Evolutionary conservation across 2,113 vertebrate genomes (phyloP), one percentile per base, ranked within the genome.

Genomic region (Seriola aureovittata): DNA sequence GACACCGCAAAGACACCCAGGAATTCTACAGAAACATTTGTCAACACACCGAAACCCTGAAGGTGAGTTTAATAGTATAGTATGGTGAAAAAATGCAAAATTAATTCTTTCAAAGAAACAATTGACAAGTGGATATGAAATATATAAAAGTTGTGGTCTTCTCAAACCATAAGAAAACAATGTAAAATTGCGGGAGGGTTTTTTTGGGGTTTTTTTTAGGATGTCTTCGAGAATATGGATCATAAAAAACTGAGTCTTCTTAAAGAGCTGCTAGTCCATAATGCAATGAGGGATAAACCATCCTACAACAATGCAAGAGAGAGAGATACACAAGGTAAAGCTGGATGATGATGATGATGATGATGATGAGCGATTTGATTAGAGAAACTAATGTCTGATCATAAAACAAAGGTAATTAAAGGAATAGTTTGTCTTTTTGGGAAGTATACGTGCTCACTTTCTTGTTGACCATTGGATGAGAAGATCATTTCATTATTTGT

Each of bases 21-120:
- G 92, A 94, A 75, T 98, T 99, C 89, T 97, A 97, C 84, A 93
- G 81, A 1, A 93, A 95, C 3, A 93, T 97, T 73, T 94, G 92
- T 55, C 95, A 96, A 82, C 95, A 93, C 19, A 86, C 96, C 6
- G 96, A 95, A 60, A 87, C 88, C 1, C 88, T 99, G 2, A 62
- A 80, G 96, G 97, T 99, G 71, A 94, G 93, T 71, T 64, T 70
- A 29, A 29, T 29, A 29, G 29, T 29, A 29, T 40, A 11, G 11
- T 12, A 32, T 4, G 10, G 57, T 36, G 5, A 71, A 10, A n/a
- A 12, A 32, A 55, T 40, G 17, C 40, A 42, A 0, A 29, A n/a
- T 6, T 13, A 16, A 52, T 40, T 59, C 16, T 40, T 14, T 71
- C 52, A n/a, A 21, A 21, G 21, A 36, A 54, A 50, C 0, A 63